These are phyloP conservation scores for Cordylochernes scorpioides DNA, from an alignment of 2,888 invertebrate genomes.

Conservation along the genomic window DNA sequence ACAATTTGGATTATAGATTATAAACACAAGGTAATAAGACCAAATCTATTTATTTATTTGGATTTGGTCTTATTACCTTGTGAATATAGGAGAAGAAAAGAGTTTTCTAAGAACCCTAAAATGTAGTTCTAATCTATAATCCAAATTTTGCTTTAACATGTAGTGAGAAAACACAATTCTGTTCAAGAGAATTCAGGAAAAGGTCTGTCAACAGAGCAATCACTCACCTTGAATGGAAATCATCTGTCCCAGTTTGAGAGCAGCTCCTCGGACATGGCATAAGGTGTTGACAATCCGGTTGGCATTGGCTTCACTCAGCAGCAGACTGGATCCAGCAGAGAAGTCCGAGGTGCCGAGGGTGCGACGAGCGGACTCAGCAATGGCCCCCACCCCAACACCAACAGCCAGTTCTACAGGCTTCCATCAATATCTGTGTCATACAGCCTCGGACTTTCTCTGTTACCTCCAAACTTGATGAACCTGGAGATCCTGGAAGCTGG, in stretches of 20 bases:
- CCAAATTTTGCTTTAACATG: no score
- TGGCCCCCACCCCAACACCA: conserved; percentile 69
- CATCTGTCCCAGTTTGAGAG: conserved; percentile 87
- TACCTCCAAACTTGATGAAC: conserved; percentile 63
- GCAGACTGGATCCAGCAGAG: conserved; percentile 17
- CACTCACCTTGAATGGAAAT: conserved; percentile 52
- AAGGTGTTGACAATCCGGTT: conserved; percentile 70
- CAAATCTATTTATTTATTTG: no score
- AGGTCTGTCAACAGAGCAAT: no score
- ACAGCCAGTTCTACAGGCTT: conserved; percentile 41
- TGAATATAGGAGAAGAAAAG: no score
- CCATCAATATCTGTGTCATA: no score
- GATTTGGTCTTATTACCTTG: no score
- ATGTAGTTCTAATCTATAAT: no score
- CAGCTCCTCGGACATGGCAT: conserved; percentile 90
- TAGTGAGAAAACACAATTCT: no score
- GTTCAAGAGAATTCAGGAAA: no score
- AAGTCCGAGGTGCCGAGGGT: conserved; percentile 32
- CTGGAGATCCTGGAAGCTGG: conserved; percentile 65
- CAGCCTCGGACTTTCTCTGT: conserved; percentile 8
- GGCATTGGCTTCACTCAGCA: conserved; percentile 31
- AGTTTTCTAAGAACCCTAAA: no score
- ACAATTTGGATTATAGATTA: no score
- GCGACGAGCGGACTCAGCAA: conserved; percentile 63
- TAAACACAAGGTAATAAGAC: no score